Percentiles rank a stretch among this genome's conserved stretches.
Evolutionary conservation across 2,113 vertebrate genomes (phyloP).

Genomic region (Phocoena sinus): DNA sequence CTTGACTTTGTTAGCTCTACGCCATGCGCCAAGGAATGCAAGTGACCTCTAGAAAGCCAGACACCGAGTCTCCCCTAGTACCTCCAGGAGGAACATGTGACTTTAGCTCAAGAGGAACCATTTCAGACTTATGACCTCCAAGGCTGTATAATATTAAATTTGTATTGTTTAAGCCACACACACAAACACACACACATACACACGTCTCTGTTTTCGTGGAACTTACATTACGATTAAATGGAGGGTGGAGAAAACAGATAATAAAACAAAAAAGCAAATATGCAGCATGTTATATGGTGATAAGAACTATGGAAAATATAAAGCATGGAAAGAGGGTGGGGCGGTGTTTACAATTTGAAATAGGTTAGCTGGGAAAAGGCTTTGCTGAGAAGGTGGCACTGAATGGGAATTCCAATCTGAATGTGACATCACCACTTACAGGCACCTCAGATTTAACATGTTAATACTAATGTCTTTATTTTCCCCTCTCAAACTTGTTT

Average conservation of each 20-base stretch:
- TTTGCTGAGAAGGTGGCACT: not conserved
- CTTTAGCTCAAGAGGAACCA: not conserved
- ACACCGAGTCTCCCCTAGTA: not conserved
- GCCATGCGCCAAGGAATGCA: not conserved
- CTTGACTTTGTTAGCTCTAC: not conserved
- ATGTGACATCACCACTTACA: not conserved
- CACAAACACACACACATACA: not conserved
- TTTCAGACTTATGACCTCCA: not conserved
- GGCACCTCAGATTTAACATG: not conserved
- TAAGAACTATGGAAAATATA: not conserved
- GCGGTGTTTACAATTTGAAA: not conserved
- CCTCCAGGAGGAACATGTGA: not conserved
- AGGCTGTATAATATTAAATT: not conserved
- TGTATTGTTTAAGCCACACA: not conserved
- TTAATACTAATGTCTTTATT: not conserved
- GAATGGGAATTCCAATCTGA: not conserved
- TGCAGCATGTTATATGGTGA: not conserved
- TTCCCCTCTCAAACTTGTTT: not conserved
- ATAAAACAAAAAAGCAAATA: not conserved
- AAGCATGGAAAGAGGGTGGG: not conserved
- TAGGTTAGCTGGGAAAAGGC: not conserved
- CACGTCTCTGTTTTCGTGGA: not conserved
- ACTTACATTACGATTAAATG: not conserved
- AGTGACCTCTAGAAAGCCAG: not conserved
- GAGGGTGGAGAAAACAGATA: not conserved